Percentiles rank a stretch among this genome's conserved stretches.
phyloP scores from a whole-genome alignment of 2,797 vertebrate genomes.

The Lepilemur septentrionalis region DNA sequence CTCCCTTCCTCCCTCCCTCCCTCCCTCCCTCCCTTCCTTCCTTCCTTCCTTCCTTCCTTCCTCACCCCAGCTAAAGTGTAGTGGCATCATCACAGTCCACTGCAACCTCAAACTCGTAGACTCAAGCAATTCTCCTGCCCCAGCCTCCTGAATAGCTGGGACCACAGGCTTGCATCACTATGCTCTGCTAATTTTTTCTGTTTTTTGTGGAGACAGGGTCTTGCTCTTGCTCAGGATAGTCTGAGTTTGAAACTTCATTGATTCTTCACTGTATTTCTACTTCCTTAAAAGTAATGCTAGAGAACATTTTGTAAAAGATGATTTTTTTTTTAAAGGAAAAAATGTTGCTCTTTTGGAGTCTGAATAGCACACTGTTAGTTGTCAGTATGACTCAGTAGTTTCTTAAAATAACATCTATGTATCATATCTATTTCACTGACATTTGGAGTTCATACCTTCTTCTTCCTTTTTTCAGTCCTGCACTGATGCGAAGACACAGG shows the following conservation, averaged over 20 bases:
- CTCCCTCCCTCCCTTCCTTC: background rate
- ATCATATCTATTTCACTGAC: background rate
- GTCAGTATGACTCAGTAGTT: background rate
- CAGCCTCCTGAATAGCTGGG: background rate
- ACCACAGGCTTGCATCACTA: background rate
- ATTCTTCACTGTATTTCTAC: slow-evolving; percentile 2
- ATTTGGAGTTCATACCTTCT: background rate
- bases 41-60: too few relatives aligned
- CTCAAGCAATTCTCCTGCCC: background rate
- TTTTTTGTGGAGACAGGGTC: background rate
- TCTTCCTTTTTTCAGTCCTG: slow-evolving; percentile 40
- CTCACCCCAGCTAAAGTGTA: background rate
- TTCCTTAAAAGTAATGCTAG: background rate
- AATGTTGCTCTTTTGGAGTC: background rate
- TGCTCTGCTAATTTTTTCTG: background rate
- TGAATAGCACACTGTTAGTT: background rate
- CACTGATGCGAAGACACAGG: slow-evolving; percentile 56
- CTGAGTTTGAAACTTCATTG: slow-evolving; percentile 27
- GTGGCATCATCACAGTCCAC: background rate
- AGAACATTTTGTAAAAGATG: background rate
- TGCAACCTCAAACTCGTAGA: background rate
- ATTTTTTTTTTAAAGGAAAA: background rate
- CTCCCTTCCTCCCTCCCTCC: background rate
- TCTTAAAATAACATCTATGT: background rate
- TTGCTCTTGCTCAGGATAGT: background rate